Evolutionary conservation across 2,797 vertebrate genomes (phyloP).

Genomic region (Anisognathus igniventris): DNA sequence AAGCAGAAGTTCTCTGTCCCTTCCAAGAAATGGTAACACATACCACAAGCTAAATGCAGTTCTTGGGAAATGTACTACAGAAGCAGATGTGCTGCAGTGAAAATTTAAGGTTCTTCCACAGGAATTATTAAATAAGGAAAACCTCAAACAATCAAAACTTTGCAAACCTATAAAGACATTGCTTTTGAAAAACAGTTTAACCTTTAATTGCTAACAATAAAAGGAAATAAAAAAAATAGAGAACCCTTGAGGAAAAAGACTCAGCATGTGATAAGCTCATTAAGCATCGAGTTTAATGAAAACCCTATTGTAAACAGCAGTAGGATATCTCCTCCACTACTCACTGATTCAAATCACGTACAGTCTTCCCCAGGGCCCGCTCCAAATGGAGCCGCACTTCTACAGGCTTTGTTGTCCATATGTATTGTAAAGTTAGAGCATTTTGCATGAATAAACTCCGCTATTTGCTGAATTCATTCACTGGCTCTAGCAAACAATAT

Average conservation of each 20-base stretch:
- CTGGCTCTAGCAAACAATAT: not conserved
- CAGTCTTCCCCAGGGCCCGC: not conserved
- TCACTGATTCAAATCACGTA: slow-evolving; percentile 26
- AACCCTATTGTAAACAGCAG: slow-evolving; percentile 12
- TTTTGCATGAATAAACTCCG: not conserved
- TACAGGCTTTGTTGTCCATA: slow-evolving; percentile 6
- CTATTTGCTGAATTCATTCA: not conserved
- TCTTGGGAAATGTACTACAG: not conserved
- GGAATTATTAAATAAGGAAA: slow-evolving; percentile 20
- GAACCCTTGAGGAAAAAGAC: slow-evolving; percentile 28
- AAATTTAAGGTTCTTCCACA: not conserved
- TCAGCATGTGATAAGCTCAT: slow-evolving; percentile 42
- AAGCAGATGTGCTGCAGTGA: not conserved
- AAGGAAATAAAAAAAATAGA: slow-evolving; percentile 58
- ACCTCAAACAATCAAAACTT: not conserved
- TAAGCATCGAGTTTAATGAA: slow-evolving; percentile 44
- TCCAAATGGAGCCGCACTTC: not conserved
- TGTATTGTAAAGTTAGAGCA: not conserved
- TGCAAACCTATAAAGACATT: not conserved
- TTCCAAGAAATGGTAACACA: not conserved
- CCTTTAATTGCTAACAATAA: slow-evolving; percentile 42
- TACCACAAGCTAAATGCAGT: not conserved
- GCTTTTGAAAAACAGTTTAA: slow-evolving; percentile 41
- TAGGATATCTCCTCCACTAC: slow-evolving; percentile 9
- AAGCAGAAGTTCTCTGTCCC: not conserved